These are phyloP conservation scores for Selenia dentaria DNA, from an alignment of 2,888 invertebrate species.

Conservation along the genomic window DNA sequence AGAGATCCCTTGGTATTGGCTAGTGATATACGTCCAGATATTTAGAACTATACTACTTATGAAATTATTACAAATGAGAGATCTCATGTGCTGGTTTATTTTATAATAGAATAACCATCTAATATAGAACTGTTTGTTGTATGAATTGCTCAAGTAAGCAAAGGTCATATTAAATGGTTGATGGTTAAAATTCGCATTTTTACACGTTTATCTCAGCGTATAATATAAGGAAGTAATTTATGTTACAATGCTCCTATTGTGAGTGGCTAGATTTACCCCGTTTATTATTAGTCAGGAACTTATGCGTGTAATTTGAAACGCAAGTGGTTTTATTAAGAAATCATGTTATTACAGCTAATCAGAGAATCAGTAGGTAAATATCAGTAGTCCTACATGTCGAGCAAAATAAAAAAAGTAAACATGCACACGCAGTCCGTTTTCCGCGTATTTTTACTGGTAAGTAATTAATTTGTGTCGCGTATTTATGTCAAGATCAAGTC, in stretches of 20 bases:
- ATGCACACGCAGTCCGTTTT: background rate
- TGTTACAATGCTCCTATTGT: conserved; percentile 36
- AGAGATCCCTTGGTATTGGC: conserved; percentile 20
- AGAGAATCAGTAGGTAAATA: background rate
- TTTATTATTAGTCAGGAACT: conserved; percentile 39
- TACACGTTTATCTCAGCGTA: conserved; percentile 39
- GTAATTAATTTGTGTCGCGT: background rate
- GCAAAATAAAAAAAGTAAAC: background rate
- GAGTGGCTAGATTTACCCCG: conserved; percentile 23
- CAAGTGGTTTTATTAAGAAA: conserved; percentile 8
- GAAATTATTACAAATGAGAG: conserved; percentile 9
- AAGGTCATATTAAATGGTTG: conserved; percentile 25
- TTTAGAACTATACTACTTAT: conserved; percentile 12
- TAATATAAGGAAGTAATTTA: conserved; percentile 54
- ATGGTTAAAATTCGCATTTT: conserved; percentile 29
- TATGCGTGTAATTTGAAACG: conserved; percentile 24
- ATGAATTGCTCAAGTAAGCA: background rate
- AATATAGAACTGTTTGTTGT: conserved; percentile 11
- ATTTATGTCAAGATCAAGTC: conserved; percentile 17
- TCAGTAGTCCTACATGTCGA: background rate
- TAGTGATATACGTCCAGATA: conserved; percentile 10
- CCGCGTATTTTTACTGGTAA: background rate
- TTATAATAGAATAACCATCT: conserved; percentile 6
- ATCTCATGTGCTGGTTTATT: conserved; percentile 16
- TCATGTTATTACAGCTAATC: background rate